Evolutionary conservation across 2,113 vertebrate species (phyloP).

Genomic region (Colaptes auratus): DNA sequence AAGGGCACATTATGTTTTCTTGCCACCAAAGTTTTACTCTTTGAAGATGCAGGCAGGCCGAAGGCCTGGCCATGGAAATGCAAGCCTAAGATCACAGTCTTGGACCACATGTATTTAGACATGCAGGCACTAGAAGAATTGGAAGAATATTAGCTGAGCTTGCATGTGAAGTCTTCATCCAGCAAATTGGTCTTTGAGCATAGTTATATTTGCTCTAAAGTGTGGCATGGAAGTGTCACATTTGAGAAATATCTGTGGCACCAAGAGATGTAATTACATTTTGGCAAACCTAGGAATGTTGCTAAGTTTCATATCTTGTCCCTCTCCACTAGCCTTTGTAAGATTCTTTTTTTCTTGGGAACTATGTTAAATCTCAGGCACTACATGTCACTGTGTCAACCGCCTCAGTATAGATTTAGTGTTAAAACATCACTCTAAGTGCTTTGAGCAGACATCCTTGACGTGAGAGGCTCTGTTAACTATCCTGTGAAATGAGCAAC

Average conservation of each 20-base stretch:
- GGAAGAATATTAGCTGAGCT: not conserved
- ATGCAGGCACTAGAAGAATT: not conserved
- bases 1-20: too few species aligned
- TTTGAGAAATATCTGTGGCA: not conserved
- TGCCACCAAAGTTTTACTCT: too few species aligned
- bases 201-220: not conserved
- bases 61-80: too few species aligned
- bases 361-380: slow-evolving; percentile 19
- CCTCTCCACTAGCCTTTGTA: slow-evolving; percentile 31
- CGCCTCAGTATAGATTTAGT: not conserved
- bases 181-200: not conserved
- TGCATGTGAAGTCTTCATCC: not conserved
- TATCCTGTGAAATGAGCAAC: slow-evolving; percentile 55
- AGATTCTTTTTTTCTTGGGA: slow-evolving; percentile 1
- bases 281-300: not conserved
- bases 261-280: not conserved
- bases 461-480: slow-evolving; percentile 37
- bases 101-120: not conserved
- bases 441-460: slow-evolving; percentile 61
- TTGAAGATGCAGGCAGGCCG: too few species aligned
- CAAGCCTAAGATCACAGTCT: too few species aligned
- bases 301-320: slow-evolving; percentile 35
- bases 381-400: slow-evolving; percentile 1
- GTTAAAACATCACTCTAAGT: slow-evolving; percentile 49
- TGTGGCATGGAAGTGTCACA: not conserved